These are phyloP conservation scores for Drosophila albomicans DNA, from an alignment of 1,140 invertebrate genomes.

Conservation along the genomic window DNA sequence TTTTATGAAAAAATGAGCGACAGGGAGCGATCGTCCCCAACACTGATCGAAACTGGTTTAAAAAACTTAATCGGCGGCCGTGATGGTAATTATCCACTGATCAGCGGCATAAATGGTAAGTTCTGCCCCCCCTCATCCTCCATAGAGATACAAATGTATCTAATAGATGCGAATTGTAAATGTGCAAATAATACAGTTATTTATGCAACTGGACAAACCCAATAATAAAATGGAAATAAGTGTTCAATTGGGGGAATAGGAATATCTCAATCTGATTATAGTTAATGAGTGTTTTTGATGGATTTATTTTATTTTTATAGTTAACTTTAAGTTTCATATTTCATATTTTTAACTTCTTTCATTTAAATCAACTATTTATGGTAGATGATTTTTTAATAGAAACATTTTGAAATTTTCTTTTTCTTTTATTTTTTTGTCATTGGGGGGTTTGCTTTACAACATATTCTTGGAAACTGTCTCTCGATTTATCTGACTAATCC, in stretches of 20 bases:
- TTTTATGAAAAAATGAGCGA: conserved; percentile 89
- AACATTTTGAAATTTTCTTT: too few species aligned
- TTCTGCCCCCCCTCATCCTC: conserved; percentile 50
- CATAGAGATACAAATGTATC: not conserved
- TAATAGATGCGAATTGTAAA: not conserved
- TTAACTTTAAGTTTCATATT: too few species aligned
- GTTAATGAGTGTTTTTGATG: not conserved
- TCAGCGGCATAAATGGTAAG: conserved; percentile 90
- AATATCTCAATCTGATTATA: too few species aligned
- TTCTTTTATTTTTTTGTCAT: too few species aligned
- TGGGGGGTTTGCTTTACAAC: too few species aligned
- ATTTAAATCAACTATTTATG: too few species aligned
- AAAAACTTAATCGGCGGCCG: conserved; percentile 91
- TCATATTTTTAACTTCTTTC: too few species aligned
- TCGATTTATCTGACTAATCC: too few species aligned
- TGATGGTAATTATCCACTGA: conserved; percentile 91
- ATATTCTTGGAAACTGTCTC: too few species aligned
- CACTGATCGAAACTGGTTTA: conserved; percentile 91
- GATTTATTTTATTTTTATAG: too few species aligned
- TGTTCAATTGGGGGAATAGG: not conserved
- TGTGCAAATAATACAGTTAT: not conserved
- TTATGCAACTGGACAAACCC: not conserved
- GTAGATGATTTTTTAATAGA: too few species aligned
- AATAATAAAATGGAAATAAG: not conserved
- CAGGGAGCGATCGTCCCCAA: conserved; percentile 91